Evolutionary conservation across 2,888 invertebrate species (phyloP), one percentile per base, ranked within the genome.

Genomic region (Polyploca ridens): DNA sequence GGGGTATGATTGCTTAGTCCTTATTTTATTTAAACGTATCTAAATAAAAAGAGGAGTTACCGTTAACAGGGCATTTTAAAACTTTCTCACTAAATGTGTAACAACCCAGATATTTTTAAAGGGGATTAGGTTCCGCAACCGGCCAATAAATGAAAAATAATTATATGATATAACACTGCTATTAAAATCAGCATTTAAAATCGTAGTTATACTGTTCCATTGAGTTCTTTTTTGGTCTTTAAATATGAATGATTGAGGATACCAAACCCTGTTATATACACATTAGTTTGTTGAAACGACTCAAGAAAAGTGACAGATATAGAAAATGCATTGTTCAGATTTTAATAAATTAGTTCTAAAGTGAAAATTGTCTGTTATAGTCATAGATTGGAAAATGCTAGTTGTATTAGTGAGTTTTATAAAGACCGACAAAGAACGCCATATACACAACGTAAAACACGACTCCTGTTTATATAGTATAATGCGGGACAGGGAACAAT

Each of bases 201-300:
- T 49, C 49, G 49, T 49, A 49, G 49, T 49, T 49, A 16, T 49
- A 49, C 49, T 49, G 49, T 49, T 16, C 14, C 44, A 49, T 49
- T 16, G 16, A 49, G n/a, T 49, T 49, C 49, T 49, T 49, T 49
- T 4, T 16, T 16, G 49, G n/a, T 49, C 49, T 49, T 49, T 49
- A 49, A 16, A 49, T 49, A 66, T 61, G 5, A 16, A 49, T 3
- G n/a, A 7, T 16, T 16, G n/a, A 49, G 4, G 49, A 49, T 16
- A 49, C 49, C 46, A 49, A 49, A 49, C 14, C 46, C 6, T 49
- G n/a, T 49, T 5, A 8, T 49, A 5, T 5, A 14, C 6, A 49
- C 7, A 49, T 1, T n/a, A 49, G 14, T 10, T 4, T 44, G 44
- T 14, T 10, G n/a, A n/a, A n/a, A n/a, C n/a, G n/a, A n/a, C n/a